Conservation (phyloP, 2,113 vertebrate species). For the Erpornis zantholeuca region DNA sequence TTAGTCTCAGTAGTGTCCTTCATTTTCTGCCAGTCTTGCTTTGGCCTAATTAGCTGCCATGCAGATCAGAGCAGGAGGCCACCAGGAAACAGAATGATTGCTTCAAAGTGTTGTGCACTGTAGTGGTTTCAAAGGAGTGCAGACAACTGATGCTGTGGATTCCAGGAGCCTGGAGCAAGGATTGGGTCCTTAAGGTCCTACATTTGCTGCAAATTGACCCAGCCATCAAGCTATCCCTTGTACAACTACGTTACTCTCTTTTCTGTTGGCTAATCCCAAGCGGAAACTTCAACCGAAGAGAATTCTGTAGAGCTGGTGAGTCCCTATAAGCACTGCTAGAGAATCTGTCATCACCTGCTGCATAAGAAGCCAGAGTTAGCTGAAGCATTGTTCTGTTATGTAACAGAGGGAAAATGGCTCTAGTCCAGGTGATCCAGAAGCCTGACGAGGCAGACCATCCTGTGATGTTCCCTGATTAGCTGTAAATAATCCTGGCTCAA, state of each 20-base stretch:
- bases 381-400: constrained; percentile 8
- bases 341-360: constrained; percentile 4
- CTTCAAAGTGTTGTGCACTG: not conserved
- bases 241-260: not conserved
- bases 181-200: not conserved
- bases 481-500: not conserved
- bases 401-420: constrained; percentile 5
- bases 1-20: not conserved
- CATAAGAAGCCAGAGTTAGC: not conserved
- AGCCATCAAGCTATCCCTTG: not conserved
- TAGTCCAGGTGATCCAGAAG: constrained; percentile 13
- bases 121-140: not conserved
- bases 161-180: not conserved
- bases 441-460: not conserved
- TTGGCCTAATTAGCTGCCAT: not conserved
- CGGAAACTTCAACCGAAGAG: not conserved
- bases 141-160: not conserved
- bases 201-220: not conserved
- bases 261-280: not conserved
- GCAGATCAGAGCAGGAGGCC: not conserved
- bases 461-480: not conserved
- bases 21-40: not conserved
- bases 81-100: not conserved
- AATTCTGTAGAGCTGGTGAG: not conserved
- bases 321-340: not conserved